Evolutionary conservation across 2,888 invertebrate species (phyloP).

Genomic region (Ophonus ardosiacus): DNA sequence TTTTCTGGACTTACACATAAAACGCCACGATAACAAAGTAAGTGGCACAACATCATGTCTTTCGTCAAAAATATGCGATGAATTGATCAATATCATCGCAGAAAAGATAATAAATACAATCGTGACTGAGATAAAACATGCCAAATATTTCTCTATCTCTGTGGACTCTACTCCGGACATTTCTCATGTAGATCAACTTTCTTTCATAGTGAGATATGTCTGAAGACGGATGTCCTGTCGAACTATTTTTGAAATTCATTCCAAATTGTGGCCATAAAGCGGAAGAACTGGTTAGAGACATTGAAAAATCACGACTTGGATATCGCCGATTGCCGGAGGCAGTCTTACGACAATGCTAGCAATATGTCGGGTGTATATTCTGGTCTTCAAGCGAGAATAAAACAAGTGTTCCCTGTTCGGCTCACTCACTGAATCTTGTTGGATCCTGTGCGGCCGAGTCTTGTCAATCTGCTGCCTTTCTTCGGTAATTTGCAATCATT

Average conservation of each 20-base stretch:
- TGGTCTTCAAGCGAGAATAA: slow-evolving; percentile 55
- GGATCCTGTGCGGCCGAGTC: slow-evolving; percentile 5
- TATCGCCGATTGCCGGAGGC: slow-evolving; percentile 58
- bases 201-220: neutral
- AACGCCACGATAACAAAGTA: slow-evolving; percentile 68
- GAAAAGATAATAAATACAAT: neutral
- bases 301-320: neutral
- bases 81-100: neutral
- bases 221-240: neutral
- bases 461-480: no score
- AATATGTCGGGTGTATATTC: slow-evolving; percentile 60
- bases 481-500: no score
- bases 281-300: neutral
- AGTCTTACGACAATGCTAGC: slow-evolving; percentile 63
- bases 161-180: neutral
- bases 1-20: slow-evolving; percentile 69
- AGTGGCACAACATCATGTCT: slow-evolving; percentile 62
- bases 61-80: neutral
- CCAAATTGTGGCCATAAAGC: slow-evolving; percentile 16
- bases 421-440: slow-evolving; percentile 44
- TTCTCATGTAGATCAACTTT: neutral
- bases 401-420: slow-evolving; percentile 62
- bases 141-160: neutral
- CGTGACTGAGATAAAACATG: neutral
- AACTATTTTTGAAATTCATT: neutral